phyloP scores from a whole-genome alignment of 1,140 invertebrate genomes.

The Bombus pyrosoma region DNA sequence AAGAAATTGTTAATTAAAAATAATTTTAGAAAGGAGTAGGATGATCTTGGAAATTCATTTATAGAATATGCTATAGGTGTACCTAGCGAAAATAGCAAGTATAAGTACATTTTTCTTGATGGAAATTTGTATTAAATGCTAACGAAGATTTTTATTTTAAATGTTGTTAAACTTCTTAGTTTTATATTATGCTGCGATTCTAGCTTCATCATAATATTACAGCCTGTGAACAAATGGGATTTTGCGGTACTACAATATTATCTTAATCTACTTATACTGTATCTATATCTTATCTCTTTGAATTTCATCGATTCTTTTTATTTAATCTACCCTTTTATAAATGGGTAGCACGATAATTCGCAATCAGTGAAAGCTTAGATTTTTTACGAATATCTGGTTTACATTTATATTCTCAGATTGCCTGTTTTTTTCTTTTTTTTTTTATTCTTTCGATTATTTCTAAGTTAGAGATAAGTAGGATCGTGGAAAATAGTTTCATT shows the following conservation, averaged over 20 bases:
- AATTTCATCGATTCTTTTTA: slow-evolving; percentile 1
- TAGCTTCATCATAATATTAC: not conserved
- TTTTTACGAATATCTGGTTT: not conserved
- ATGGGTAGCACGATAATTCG: not conserved
- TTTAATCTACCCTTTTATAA: not conserved
- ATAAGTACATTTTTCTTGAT: not conserved
- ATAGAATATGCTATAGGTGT: not conserved
- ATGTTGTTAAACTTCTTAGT: not conserved
- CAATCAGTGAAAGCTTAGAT: not conserved
- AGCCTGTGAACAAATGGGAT: not conserved
- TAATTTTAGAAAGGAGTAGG: not conserved
- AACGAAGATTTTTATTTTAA: not conserved
- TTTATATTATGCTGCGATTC: not conserved
- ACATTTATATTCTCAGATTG: not conserved
- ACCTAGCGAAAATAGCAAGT: too few species aligned
- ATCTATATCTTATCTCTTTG: not conserved
- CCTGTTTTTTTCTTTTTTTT: not conserved
- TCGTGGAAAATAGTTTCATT: too few species aligned
- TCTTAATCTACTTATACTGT: not conserved
- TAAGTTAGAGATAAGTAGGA: too few species aligned
- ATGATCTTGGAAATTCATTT: not conserved
- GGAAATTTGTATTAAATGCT: too few species aligned
- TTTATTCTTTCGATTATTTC: not conserved
- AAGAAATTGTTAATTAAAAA: not conserved
- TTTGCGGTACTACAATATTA: not conserved